Evolutionary conservation across 2,888 invertebrate genomes (phyloP), one percentile per base, ranked within the genome.

Genomic region (Cheilosia pagana): DNA sequence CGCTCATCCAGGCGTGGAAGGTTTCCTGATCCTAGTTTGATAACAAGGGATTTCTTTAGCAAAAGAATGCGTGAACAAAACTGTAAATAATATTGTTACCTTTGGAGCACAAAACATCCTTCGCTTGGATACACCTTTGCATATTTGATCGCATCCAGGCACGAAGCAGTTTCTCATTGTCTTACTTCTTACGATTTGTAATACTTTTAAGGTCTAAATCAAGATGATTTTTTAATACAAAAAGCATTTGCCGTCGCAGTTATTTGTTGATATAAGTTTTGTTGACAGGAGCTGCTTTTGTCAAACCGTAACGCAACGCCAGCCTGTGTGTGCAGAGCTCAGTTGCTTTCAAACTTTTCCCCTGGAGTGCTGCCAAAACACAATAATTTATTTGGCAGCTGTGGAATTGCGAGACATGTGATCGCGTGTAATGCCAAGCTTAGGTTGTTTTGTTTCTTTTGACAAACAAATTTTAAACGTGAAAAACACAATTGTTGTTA

Each of bases 101-200:
- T 88, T 89, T 16, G 90, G 90, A 16, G 88, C 88, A 8, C 81
- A 67, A 74, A 90, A 90, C 89, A 89, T 88, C 68, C 87, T 87
- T 25, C 88, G 74, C 72, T 88, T 87, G 7, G 75, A 28, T 6
- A 87, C 59, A 48, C 83, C 70, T 45, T 86, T 87, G 48, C 88
- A 87, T 10, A 87, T 74, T 43, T 59, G 74, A 65, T 89, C 89
- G 65, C 90, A 89, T 57, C 88, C 87, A 0, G 89, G 89, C 1
- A 90, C 87, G 70, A 88, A 88, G 79, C 89, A 90, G 62, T 88
- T 89, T 14, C 88, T 71, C 89, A 90, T 89, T 43, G 79, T 85
- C 16, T 43, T 53, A 19, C 7, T 59, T 25, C 23, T 19, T 21
- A 0, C 2, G 28, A 19, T 6, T 50, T n/a, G 7, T 53, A 63